Base-by-base conservation (phyloP, 2,113 vertebrate genomes). In the Lethenteron camtschaticum region DNA sequence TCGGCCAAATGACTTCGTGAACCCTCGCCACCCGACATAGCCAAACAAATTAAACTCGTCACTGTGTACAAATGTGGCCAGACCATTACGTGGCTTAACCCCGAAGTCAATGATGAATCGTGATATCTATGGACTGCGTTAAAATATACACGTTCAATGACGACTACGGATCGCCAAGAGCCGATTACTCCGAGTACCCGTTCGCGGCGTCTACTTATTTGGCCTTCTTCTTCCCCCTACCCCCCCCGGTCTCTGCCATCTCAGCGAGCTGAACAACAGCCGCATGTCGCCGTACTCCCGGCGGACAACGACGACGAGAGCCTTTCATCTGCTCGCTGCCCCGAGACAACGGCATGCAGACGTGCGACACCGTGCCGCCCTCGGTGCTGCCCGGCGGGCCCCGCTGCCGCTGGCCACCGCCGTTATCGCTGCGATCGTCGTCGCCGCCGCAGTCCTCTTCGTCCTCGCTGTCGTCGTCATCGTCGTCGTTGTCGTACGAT, bases 291-390 rank as follows among this genome's bases (percentile, higher is more conserved):
- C 81, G n/a, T 96, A 96, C 75, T 90, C 79, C 88, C 89, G 79
- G 90, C 87, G 0, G 90, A 97, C 78, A 95, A 95, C 0, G 90
- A 96, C 6, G 94, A 96, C 0, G 92, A 99, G 78, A 95, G 84
- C 94, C 94, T 2, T 99, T 95, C 80, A 99, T 99, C 80, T 99
- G 94, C 82, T 95, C 94, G 55, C 85, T 85, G 77, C 84, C 84
- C 0, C 76, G 81, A 9, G 87, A 90, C 72, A 95, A 92, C 0
- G 92, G 94, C 76, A 95, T 95, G 92, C 84, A 88, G 10, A 83
- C 85, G 74, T 99, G 94, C 69, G 75, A 78, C 72, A 86, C 81
- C 0, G 81, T 96, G 73, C 92, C 94, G 3, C 85, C 78, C 0
- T 79, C 85, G 55, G 84, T 84, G 1, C 85, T 88, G 13, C 87